These are phyloP conservation scores for Danionella dracula DNA, from an alignment of 2,797 vertebrate species.

Conservation along the genomic window DNA sequence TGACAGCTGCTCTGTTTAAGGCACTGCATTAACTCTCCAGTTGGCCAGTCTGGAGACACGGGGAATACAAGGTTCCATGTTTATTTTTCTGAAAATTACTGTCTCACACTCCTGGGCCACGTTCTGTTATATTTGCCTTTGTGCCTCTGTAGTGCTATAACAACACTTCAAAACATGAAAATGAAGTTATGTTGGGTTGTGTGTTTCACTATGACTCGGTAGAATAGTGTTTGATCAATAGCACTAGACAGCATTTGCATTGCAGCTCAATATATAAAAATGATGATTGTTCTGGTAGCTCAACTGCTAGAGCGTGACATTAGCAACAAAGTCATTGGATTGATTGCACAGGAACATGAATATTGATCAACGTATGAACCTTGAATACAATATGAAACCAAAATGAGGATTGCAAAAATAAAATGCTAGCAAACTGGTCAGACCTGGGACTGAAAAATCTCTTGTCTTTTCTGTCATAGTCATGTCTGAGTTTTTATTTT, in stretches of 20 bases:
- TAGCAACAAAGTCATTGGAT: slow-evolving; percentile 9
- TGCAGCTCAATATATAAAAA: neutral
- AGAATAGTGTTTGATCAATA: neutral
- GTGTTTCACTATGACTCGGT: neutral
- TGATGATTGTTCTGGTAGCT: neutral
- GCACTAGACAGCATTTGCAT: neutral
- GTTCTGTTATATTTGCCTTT: neutral
- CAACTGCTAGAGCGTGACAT: neutral
- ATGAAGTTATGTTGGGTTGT: neutral
- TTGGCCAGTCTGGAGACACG: neutral
- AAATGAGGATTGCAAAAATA: neutral
- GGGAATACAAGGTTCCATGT: neutral
- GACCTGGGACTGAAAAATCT: neutral
- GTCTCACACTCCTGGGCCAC: neutral
- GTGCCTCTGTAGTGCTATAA: neutral
- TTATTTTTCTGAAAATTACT: neutral
- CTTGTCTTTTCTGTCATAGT: no score
- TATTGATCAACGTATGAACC: neutral
- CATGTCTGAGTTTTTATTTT: no score
- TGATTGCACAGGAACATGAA: neutral
- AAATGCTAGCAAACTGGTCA: no score
- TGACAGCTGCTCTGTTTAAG: slow-evolving; percentile 8
- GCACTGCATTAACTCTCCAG: slow-evolving; percentile 5
- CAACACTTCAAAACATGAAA: neutral
- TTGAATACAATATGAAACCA: neutral